Base-by-base conservation (phyloP, 2,888 invertebrate species). In the Caenorhabditis drosophilae region DNA sequence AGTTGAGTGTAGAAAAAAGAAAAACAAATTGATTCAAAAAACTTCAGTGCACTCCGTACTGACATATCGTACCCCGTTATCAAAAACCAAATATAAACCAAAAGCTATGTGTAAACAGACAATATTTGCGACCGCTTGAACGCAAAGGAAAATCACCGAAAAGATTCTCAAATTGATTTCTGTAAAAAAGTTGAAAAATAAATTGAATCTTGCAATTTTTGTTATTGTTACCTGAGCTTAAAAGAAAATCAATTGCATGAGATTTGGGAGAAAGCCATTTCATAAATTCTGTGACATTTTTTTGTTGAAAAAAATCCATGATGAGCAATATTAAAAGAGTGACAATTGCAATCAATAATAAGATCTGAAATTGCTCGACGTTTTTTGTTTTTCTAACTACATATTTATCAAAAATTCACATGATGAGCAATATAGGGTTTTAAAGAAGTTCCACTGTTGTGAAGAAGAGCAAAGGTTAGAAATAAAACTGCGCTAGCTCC, bases 341-440 rank as follows among this genome's bases (percentile, higher is more conserved):
- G n/a, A n/a, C n/a, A n/a, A n/a, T n/a, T n/a, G n/a, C n/a, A n/a
- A n/a, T n/a, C n/a, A n/a, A n/a, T n/a, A n/a, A n/a, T n/a, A n/a
- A n/a, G n/a, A n/a, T n/a, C n/a, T n/a, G n/a, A n/a, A n/a, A n/a
- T n/a, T n/a, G n/a, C n/a, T n/a, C n/a, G n/a, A n/a, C n/a, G n/a
- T n/a, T n/a, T n/a, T n/a, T n/a, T n/a, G n/a, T n/a, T n/a, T n/a
- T n/a, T n/a, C n/a, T n/a, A n/a, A n/a, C n/a, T n/a, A n/a, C n/a
- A n/a, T n/a, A n/a, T n/a, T n/a, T n/a, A n/a, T n/a, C n/a, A n/a
- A n/a, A n/a, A n/a, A n/a, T n/a, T 55, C 18, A 67, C 67, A 45
- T 67, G 67, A 41, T 67, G 62, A 11, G 41, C 47, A 22, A 67
- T 62, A 45, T 58, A 67, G 0, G 67, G 67, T 41, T 67, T 67